These are phyloP conservation scores for Bettongia penicillata DNA, from an alignment of 2,113 vertebrate genomes.

Conservation along the genomic window DNA sequence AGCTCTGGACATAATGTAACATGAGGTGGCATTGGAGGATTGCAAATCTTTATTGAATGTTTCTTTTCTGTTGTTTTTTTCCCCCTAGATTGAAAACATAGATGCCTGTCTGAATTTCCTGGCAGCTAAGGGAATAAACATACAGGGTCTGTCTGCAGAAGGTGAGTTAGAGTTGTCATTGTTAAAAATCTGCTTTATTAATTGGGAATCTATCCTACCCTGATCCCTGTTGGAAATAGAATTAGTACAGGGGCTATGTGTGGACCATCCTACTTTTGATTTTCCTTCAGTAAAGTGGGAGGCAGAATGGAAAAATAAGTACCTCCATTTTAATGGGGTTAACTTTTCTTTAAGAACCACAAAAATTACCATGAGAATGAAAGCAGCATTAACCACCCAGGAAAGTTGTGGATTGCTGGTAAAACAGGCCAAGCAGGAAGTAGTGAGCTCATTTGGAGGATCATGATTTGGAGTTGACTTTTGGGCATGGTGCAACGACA, in stretches of 20 bases:
- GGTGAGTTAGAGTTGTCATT: conserved; percentile 84
- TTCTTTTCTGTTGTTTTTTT: conserved; percentile 61
- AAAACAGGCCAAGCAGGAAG: not conserved
- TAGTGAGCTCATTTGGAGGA: not conserved
- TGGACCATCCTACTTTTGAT: not conserved
- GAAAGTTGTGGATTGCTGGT: not conserved
- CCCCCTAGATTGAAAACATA: conserved; percentile 96
- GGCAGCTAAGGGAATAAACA: conserved; percentile 99
- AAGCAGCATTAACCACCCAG: not conserved
- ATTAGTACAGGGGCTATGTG: not conserved
- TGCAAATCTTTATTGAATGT: conserved; percentile 54
- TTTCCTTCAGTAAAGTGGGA: conserved; percentile 19
- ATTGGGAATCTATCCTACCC: not conserved
- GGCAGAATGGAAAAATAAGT: not conserved
- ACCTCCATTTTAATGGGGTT: conserved; percentile 8
- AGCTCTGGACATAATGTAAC: conserved; percentile 17
- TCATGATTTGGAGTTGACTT: not conserved
- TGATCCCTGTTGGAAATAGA: not conserved
- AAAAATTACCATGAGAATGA: conserved; percentile 12
- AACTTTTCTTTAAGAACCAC: not conserved
- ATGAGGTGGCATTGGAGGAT: not conserved
- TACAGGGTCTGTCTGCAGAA: conserved; percentile 98
- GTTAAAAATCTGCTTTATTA: not conserved
- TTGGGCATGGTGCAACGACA: not conserved
- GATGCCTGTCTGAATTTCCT: conserved; percentile 98